These are phyloP conservation scores for Dendrolimus houi DNA, from an alignment of 2,888 invertebrate species.

Conservation along the genomic window DNA sequence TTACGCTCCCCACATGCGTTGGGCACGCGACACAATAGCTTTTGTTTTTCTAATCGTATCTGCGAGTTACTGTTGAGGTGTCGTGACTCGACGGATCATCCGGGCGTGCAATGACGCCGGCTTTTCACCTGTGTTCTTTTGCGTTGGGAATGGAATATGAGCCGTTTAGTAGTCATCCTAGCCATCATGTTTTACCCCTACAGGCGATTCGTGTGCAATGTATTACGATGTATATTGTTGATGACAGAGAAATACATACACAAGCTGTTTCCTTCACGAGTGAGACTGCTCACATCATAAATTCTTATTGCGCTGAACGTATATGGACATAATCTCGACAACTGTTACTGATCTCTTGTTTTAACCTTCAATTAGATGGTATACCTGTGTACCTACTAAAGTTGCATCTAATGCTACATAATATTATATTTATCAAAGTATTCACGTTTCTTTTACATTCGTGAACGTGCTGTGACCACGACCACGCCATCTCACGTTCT, in stretches of 20 bases:
- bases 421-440: too few species aligned
- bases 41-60: slow-evolving; percentile 36
- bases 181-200: slow-evolving; percentile 30
- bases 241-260: slow-evolving; percentile 37
- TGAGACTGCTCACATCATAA: slow-evolving; percentile 22
- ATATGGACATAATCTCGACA: too few species aligned
- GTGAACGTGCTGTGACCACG: slow-evolving; percentile 24
- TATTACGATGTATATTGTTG: slow-evolving; percentile 33
- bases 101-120: neutral
- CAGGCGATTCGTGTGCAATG: slow-evolving; percentile 39
- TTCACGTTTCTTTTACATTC: neutral
- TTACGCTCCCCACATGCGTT: slow-evolving; percentile 43
- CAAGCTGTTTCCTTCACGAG: slow-evolving; percentile 28
- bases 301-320: slow-evolving; percentile 15
- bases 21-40: slow-evolving; percentile 48
- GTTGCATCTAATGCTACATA: too few species aligned
- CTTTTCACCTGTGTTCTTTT: neutral
- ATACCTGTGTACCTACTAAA: too few species aligned
- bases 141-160: slow-evolving; percentile 23
- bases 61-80: slow-evolving; percentile 12
- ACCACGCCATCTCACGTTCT: slow-evolving; percentile 63
- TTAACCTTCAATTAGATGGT: too few species aligned
- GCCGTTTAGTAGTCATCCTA: slow-evolving; percentile 31
- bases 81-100: slow-evolving; percentile 8
- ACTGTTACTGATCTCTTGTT: too few species aligned